Percentiles rank a stretch among this genome's conserved stretches.
phyloP scores from a whole-genome alignment of 2,888 invertebrate species.

The Chironomus tentans region DNA sequence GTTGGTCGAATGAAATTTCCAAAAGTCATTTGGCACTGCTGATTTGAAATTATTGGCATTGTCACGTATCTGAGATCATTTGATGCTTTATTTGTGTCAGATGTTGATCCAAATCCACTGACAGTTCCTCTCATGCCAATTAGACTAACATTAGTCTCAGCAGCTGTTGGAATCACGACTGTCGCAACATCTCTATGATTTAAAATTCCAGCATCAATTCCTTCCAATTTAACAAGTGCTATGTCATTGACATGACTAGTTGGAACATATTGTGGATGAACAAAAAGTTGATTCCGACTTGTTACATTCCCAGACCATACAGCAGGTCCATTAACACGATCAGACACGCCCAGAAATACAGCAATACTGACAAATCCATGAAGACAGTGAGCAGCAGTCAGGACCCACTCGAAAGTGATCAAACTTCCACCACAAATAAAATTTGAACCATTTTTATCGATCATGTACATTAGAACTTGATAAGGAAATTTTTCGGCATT shows the following conservation, averaged over 20 bases:
- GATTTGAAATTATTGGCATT: background rate
- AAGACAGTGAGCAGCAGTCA: slow-evolving; percentile 15
- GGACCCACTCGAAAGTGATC: background rate
- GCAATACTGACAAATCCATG: background rate
- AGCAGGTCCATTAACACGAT: slow-evolving; percentile 8
- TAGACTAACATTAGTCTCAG: background rate
- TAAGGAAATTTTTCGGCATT: background rate
- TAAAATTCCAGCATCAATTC: background rate
- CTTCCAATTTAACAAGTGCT: background rate
- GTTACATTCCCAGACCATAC: background rate
- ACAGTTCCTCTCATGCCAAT: background rate
- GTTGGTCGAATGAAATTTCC: background rate
- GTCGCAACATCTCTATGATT: background rate
- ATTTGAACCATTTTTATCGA: background rate
- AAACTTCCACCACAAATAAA: slow-evolving; percentile 8
- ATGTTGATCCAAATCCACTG: background rate
- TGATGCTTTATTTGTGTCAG: background rate
- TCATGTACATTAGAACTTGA: background rate
- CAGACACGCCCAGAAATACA: background rate
- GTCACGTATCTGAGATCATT: background rate
- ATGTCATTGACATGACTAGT: background rate
- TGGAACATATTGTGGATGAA: background rate
- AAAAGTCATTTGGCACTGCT: background rate
- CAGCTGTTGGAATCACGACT: background rate
- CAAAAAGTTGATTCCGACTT: background rate